phyloP scores from a whole-genome alignment of 53 echinoderm and acorn worm genomes.

The Antedon mediterranea region DNA sequence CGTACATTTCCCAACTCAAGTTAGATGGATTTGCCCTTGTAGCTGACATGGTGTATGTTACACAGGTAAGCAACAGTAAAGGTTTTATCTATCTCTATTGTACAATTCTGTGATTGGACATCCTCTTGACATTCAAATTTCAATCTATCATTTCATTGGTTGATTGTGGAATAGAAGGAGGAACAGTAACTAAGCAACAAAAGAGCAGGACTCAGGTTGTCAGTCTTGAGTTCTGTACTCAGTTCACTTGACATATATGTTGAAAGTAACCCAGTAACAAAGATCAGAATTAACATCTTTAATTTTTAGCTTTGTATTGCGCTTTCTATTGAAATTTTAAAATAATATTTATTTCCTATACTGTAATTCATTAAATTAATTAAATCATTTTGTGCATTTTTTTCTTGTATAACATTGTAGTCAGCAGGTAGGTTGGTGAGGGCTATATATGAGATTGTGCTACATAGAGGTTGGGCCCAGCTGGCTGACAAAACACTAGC shows the following conservation, averaged over 20 bases:
- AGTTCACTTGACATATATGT: not conserved
- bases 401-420: conserved; percentile 11
- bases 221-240: not conserved
- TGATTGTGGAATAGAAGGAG: not conserved
- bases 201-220: not conserved
- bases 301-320: too few relatives aligned
- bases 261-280: not conserved
- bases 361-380: too few relatives aligned
- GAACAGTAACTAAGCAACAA: not conserved
- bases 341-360: too few relatives aligned
- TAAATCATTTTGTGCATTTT: too few relatives aligned
- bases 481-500: conserved; percentile 83
- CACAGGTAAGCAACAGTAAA: conserved; percentile 49
- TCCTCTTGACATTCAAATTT: not conserved
- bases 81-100: too few relatives aligned
- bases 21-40: conserved; percentile 92
- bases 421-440: conserved; percentile 91
- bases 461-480: conserved; percentile 96
- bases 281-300: too few relatives aligned
- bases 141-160: not conserved
- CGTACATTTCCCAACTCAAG: conserved; percentile 91
- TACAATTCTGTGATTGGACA: too few relatives aligned
- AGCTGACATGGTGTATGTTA: conserved; percentile 99
- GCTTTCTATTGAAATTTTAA: too few relatives aligned
- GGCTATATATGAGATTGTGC: conserved; percentile 93